Conservation (phyloP, 2,113 vertebrate genomes). For the Tapirus terrestris region DNA sequence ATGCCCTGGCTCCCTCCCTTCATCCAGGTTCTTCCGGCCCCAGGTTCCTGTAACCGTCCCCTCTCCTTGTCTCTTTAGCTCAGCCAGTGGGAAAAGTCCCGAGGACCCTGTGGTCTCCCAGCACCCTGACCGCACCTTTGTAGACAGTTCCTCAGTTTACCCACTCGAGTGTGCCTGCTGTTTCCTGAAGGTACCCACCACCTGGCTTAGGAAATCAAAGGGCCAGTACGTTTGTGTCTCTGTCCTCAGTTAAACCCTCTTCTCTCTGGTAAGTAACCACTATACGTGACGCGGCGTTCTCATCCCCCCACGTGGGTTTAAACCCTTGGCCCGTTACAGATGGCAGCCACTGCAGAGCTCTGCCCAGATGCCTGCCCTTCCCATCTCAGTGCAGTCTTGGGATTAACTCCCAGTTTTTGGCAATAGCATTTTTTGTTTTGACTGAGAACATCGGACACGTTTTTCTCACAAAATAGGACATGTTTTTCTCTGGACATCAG, state of each 20-base stretch:
- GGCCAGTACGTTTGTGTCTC: too few species aligned
- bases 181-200: neutral
- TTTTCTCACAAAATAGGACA: too few species aligned
- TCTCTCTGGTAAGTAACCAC: neutral
- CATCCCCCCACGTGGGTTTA: too few species aligned
- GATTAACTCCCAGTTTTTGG: neutral
- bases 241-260: neutral
- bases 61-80: neutral
- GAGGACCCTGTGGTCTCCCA: neutral
- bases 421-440: neutral
- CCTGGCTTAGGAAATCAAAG: neutral
- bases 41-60: neutral
- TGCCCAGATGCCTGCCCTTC: neutral
- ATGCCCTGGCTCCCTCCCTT: neutral
- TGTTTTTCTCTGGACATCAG: neutral
- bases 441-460: neutral
- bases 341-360: fast-evolving
- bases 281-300: fast-evolving
- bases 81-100: neutral
- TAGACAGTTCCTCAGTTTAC: neutral
- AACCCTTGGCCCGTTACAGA: fast-evolving
- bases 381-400: neutral
- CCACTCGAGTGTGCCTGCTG: neutral
- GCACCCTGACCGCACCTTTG: neutral
- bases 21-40: neutral